Evolutionary conservation across 2,797 vertebrate genomes (phyloP).

Genomic region (Decapterus maruadsi): DNA sequence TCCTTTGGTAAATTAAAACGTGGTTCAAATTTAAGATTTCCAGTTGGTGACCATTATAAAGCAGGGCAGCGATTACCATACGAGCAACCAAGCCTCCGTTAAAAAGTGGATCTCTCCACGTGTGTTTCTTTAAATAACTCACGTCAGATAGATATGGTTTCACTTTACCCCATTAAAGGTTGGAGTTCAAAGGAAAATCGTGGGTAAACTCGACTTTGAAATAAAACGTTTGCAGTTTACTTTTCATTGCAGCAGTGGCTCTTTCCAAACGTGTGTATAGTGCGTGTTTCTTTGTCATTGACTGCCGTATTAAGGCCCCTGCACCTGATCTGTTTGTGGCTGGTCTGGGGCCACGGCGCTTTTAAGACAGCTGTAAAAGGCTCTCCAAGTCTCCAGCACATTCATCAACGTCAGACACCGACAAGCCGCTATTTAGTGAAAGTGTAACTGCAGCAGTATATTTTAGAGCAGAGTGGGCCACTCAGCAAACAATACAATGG

Average conservation of each 20-base stretch:
- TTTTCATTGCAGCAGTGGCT: constrained; percentile 20
- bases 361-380: constrained; percentile 87
- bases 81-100: neutral
- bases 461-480: constrained; percentile 74
- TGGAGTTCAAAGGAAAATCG: neutral
- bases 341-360: constrained; percentile 70
- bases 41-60: neutral
- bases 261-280: constrained; percentile 21
- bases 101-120: neutral
- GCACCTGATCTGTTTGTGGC: constrained; percentile 77
- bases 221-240: constrained; percentile 18
- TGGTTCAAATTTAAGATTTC: constrained; percentile 20
- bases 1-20: constrained; percentile 42
- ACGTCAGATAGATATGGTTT: neutral
- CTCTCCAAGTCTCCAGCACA: constrained; percentile 83
- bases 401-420: constrained; percentile 88
- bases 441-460: constrained; percentile 82
- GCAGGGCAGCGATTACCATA: neutral
- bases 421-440: constrained; percentile 82
- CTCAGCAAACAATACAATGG: constrained; percentile 76
- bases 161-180: neutral
- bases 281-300: constrained; percentile 57
- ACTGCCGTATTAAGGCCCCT: constrained; percentile 57
- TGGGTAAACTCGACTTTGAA: constrained; percentile 9
- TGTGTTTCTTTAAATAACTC: neutral